Evolutionary conservation across 1,140 invertebrate genomes (phyloP), one percentile per base, ranked within the genome.

Genomic region (Globodera ellingtonae): DNA sequence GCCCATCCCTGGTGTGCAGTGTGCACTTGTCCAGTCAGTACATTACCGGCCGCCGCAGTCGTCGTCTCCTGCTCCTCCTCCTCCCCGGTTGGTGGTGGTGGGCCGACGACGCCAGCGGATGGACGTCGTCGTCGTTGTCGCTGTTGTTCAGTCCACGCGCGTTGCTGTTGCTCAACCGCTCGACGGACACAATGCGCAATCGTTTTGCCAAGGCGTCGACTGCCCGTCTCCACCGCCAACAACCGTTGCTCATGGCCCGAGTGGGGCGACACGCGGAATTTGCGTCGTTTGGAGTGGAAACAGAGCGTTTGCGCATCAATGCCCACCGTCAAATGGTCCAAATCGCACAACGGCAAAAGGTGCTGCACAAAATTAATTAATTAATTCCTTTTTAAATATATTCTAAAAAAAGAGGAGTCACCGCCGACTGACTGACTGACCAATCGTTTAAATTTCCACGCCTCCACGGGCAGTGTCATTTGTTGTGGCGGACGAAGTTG

Each of bases 191-290:
- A 47, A 44, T 65, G 66, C 9, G 62, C 83, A 59, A 83, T 85
- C 1, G 66, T 52, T 70, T 83, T 75, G 21, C 82, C 82, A 7
- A 84, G 62, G 13, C 48, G 47, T 72, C 75, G 56, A 44, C 84
- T 83, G 56, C 74, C 84, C 47, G 82, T 83, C 66, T 83, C 82
- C 50, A 83, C 62, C 44, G 66, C 35, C 62, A 85, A 76, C 15
- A 69, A 52, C 46, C 73, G 74, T 47, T 78, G 44, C 69, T 83
- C 67, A 35, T 78, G 81, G 9, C 65, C 79, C 44, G 65, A 35
- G 13, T 69, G 10, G 65, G 21, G 15, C 21, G 72, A 84, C 24
- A 82, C n/a, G 15, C 69, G 50, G 4, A 69, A 70, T 50, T 73
- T 72, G 10, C 59, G 59, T 13, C 48, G 70, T 56, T 74, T 75